Evolutionary conservation across 2,888 invertebrate genomes (phyloP).

Genomic region (Carabus problematicus): DNA sequence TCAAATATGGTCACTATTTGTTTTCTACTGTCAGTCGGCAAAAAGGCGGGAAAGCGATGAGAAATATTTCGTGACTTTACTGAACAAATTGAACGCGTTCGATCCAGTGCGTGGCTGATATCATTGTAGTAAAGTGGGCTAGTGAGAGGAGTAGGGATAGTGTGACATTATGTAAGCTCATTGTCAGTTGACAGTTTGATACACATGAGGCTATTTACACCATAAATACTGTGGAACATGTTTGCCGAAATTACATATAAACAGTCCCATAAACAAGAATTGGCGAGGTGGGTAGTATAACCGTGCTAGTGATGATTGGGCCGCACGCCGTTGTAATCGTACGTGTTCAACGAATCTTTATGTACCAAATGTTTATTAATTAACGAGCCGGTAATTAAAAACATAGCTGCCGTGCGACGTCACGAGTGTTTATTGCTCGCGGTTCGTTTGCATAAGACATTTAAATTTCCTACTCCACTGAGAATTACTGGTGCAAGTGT

Average conservation of each 20-base stretch:
- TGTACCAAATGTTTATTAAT: slow-evolving; percentile 30
- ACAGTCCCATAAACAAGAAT: slow-evolving; percentile 33
- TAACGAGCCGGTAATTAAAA: slow-evolving; percentile 29
- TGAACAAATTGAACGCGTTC: too few relatives aligned
- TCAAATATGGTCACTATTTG: too few relatives aligned
- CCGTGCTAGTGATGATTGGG: background rate
- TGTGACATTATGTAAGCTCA: slow-evolving; percentile 31
- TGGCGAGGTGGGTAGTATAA: slow-evolving; percentile 6
- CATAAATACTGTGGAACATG: slow-evolving; percentile 29
- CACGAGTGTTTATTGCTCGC: slow-evolving; percentile 24
- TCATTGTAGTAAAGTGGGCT: too few relatives aligned
- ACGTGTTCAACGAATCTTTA: slow-evolving; percentile 1
- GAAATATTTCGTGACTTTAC: too few relatives aligned
- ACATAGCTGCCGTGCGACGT: slow-evolving; percentile 7
- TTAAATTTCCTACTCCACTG: slow-evolving; percentile 3
- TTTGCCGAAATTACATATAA: slow-evolving; percentile 25
- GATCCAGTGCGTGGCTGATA: too few relatives aligned
- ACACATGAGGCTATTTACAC: slow-evolving; percentile 30
- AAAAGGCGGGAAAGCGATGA: too few relatives aligned
- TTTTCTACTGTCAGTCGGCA: too few relatives aligned
- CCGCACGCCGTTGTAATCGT: background rate
- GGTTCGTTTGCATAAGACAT: slow-evolving; percentile 23
- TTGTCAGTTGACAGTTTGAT: slow-evolving; percentile 30
- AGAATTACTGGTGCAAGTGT: too few relatives aligned
- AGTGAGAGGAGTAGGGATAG: background rate